Evolutionary conservation across 92 coral and sea anemone genomes (phyloP).

Genomic region (Virgularia gustaviana): DNA sequence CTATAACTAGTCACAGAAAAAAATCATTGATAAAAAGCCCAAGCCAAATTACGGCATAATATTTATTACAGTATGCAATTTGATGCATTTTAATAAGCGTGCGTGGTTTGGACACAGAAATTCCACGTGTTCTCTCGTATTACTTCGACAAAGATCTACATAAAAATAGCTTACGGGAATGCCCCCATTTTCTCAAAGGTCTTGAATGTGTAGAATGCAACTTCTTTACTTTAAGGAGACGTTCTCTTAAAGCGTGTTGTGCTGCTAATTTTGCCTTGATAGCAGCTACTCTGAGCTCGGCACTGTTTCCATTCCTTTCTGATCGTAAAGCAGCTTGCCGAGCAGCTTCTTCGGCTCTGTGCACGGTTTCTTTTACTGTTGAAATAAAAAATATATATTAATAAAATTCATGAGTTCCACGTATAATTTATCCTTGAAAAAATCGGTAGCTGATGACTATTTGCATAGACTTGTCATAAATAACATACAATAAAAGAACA

Average conservation of each 20-base stretch:
- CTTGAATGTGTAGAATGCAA: slow-evolving; percentile 10
- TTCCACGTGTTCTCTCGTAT: no score
- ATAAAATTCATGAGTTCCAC: background rate
- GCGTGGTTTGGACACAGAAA: no score
- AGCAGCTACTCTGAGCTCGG: slow-evolving; percentile 66
- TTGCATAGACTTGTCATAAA: no score
- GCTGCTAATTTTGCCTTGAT: slow-evolving; percentile 41
- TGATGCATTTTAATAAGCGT: no score
- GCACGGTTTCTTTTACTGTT: slow-evolving; percentile 84
- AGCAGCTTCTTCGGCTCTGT: slow-evolving; percentile 90
- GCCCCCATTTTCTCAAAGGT: slow-evolving; percentile 24
- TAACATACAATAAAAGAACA: no score
- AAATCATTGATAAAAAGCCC: no score
- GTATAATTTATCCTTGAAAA: no score
- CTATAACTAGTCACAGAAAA: no score
- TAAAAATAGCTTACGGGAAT: slow-evolving; percentile 3
- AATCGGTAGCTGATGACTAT: no score
- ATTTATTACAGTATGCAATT: no score
- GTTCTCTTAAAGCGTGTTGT: slow-evolving; percentile 19
- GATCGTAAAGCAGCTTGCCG: slow-evolving; percentile 78
- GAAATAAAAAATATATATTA: background rate
- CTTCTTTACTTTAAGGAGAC: background rate
- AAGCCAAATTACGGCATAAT: no score
- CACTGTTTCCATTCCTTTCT: slow-evolving; percentile 71
- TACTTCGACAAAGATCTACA: no score